Evolutionary conservation across 2,888 invertebrate species (phyloP).

Genomic region (Blastobasis lacticolella): DNA sequence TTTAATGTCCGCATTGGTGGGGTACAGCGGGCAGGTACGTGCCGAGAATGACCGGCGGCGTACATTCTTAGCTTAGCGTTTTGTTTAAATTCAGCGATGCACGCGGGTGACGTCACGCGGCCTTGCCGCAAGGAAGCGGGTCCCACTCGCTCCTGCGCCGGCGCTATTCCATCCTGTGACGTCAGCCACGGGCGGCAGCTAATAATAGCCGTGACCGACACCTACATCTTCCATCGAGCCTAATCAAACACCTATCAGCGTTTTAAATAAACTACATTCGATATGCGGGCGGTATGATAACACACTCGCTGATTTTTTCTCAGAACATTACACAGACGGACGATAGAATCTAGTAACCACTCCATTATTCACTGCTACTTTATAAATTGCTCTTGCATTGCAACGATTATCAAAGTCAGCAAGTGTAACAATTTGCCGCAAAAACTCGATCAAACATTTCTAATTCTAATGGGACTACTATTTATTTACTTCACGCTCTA

Average conservation of each 20-base stretch:
- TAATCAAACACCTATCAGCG: conserved; percentile 15
- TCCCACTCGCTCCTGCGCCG: conserved; percentile 58
- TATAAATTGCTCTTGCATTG: conserved; percentile 6
- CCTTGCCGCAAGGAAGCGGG: conserved; percentile 64
- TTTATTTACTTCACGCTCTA: too few species aligned
- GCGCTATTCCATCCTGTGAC: conserved; percentile 60
- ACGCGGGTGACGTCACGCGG: conserved; percentile 61
- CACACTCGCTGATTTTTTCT: too few species aligned
- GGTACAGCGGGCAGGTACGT: conserved; percentile 36
- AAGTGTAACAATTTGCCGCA: conserved; percentile 25
- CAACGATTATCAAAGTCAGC: conserved; percentile 25
- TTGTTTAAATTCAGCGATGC: conserved; percentile 50
- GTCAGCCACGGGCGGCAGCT: conserved; percentile 35
- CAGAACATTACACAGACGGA: too few species aligned
- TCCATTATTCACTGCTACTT: too few species aligned
- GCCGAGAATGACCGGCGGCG: conserved; percentile 40
- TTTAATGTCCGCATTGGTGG: conserved; percentile 10
- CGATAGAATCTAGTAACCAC: too few species aligned
- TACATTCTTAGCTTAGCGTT: conserved; percentile 24
- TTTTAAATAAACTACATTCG: conserved; percentile 12
- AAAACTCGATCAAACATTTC: conserved; percentile 25
- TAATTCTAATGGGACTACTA: conserved; percentile 3
- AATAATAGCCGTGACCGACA: conserved; percentile 44
- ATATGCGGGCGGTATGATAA: conserved; percentile 3
- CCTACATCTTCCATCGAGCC: neutral